A percentile compares a stretch with the other conserved stretches of the same genome.
Evolutionary conservation across 2,888 invertebrate genomes (phyloP).

Genomic region (Troides helena): DNA sequence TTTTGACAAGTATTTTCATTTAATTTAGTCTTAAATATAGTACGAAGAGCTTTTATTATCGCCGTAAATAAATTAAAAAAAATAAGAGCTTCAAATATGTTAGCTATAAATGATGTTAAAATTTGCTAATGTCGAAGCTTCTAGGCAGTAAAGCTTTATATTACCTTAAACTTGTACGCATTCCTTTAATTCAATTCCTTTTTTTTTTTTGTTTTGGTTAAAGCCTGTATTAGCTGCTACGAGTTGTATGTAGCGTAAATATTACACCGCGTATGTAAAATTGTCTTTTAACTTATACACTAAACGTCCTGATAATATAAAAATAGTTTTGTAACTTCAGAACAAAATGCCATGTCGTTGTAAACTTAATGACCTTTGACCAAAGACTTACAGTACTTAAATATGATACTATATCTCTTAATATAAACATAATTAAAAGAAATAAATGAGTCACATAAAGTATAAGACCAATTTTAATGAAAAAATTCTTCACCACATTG

Average conservation of each 20-base stretch:
- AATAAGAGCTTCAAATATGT: conserved; percentile 72
- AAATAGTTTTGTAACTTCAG: not conserved
- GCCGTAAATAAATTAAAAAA: conserved; percentile 63
- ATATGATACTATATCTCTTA: not conserved
- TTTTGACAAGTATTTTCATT: too few species aligned
- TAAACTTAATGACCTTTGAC: not conserved
- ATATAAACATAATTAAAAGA: conserved; percentile 1
- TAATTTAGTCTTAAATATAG: conserved; percentile 36
- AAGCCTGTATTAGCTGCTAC: conserved; percentile 9
- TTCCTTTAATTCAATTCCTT: conserved; percentile 4
- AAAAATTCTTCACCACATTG: not conserved
- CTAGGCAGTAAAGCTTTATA: conserved; percentile 8
- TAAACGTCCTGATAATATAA: not conserved
- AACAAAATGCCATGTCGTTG: not conserved
- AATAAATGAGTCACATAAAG: not conserved
- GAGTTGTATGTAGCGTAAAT: not conserved
- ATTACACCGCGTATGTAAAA: too few species aligned
- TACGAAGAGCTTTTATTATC: conserved; percentile 69
- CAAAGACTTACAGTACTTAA: not conserved
- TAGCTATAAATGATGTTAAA: conserved; percentile 47
- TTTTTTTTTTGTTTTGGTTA: not conserved
- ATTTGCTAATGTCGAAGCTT: conserved; percentile 14
- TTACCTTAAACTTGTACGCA: conserved; percentile 5
- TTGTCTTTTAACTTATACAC: not conserved
- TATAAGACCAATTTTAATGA: not conserved